A percentile compares a stretch with the other conserved stretches of the same genome.
Conservation (phyloP, 2,113 vertebrate genomes). For the Excalfactoria chinensis region DNA sequence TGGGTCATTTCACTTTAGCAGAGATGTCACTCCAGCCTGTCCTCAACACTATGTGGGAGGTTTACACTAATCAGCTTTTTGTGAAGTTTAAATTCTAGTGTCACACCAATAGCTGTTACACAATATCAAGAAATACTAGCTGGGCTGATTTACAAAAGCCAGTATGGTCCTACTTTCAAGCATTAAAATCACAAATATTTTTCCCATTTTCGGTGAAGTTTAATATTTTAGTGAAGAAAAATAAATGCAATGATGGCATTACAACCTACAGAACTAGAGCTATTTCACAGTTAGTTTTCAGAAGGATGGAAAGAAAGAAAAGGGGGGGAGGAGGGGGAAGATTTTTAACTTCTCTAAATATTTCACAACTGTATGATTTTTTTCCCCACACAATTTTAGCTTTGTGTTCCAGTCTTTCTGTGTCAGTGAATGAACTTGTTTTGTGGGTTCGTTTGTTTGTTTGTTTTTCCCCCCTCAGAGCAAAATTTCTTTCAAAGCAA, state of each 20-base stretch:
- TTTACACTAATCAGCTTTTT: slow-evolving; percentile 69
- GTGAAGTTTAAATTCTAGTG: slow-evolving; percentile 44
- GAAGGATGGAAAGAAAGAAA: background rate
- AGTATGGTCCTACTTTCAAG: background rate
- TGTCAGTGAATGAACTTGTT: background rate
- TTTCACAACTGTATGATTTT: background rate
- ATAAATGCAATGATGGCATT: background rate
- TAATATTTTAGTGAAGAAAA: background rate
- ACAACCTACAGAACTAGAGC: background rate
- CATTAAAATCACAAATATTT: background rate
- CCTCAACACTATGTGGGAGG: background rate
- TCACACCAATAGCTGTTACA: slow-evolving; percentile 46
- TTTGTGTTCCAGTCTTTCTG: background rate
- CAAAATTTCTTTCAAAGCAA: background rate
- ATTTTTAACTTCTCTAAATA: background rate
- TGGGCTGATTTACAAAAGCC: background rate
- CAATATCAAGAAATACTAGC: background rate
- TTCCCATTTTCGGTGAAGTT: background rate
- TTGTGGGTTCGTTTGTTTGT: no score
- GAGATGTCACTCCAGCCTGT: slow-evolving; percentile 1
- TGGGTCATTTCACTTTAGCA: background rate
- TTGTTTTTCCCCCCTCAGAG: background rate
- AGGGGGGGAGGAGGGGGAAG: fast-evolving
- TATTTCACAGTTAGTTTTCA: background rate
- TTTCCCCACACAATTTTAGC: background rate